Evolutionary conservation across 30 jellyfish, hydroid and myxozoan species (phyloP), one percentile per base, ranked within the genome.

Genomic region (Phacellophora camtschatica): DNA sequence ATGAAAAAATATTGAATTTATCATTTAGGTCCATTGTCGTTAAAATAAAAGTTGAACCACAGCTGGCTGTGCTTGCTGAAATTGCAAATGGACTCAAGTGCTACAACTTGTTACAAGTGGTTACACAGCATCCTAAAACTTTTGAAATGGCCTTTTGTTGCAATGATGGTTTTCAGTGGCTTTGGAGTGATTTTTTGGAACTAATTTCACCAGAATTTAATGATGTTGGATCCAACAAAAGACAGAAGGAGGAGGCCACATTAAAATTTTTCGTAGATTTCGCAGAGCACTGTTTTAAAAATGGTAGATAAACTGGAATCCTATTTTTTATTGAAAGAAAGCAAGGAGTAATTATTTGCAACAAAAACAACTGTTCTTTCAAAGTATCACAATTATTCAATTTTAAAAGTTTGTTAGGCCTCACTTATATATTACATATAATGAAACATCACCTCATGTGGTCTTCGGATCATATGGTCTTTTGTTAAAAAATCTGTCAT

Each of bases 21-120:
- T n/a, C 6, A 16, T 51, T 74, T 27, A 74, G 88, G 67, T 74
- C 88, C 5, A 56, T 74, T 18, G 54, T 74, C 34, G 55, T 74
- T 51, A 74, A 74, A 43, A 64, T 19, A 24, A 56, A 51, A 23
- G 24, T 56, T 1, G 82, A 53, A 34, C 53, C 46, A 9, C 56
- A 19, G 25, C 7, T 74, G 62, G n/a, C 81, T 10, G 54, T 34
- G 16, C 62, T 74, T 0, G 24, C 31, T 41, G 82, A 74, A 51
- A 10, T 74, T 4, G 4, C 65, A 6, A 66, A 29, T 45, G 88
- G 88, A 5, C 24, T 74, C 36, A 57, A 74, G 36, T 12, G 29
- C 29, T 74, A 74, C 36, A 83, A 66, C 12, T 37, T 37, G 19
- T 48, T 74, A 32, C 66, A 54, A 12, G 0, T 23, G 66, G 56